Evolutionary conservation across 2,888 invertebrate species (phyloP).

Genomic region (Ophion ellenae): DNA sequence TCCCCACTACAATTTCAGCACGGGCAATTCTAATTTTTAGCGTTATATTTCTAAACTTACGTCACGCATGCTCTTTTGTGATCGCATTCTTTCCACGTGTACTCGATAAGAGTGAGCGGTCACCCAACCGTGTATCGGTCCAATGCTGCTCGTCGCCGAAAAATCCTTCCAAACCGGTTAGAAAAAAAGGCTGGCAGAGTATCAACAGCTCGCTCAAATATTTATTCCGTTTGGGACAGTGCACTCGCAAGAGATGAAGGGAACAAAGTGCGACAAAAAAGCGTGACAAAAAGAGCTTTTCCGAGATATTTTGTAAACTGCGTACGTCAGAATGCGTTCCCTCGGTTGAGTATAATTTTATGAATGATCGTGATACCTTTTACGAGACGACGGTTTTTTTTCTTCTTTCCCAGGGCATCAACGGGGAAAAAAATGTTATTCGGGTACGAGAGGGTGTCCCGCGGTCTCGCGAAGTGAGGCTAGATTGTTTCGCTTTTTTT

Average conservation of each 20-base stretch:
- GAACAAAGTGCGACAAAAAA: neutral
- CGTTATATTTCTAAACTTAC: neutral
- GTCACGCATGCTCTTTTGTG: neutral
- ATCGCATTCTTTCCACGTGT: neutral
- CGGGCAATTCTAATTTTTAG: no score
- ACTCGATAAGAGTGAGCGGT: neutral
- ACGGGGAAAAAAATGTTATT: neutral
- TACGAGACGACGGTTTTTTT: neutral
- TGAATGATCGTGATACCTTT: constrained; percentile 9
- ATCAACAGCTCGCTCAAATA: neutral
- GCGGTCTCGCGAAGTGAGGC: constrained; percentile 13
- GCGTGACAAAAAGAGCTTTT: neutral
- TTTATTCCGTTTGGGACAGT: neutral
- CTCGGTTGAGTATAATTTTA: neutral
- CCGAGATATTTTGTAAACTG: neutral
- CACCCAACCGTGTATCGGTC: neutral
- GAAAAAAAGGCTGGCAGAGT: neutral
- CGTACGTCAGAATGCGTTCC: neutral
- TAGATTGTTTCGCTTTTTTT: neutral
- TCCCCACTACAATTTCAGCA: no score
- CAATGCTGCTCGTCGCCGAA: neutral
- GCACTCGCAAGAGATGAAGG: neutral
- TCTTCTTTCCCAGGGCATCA: neutral
- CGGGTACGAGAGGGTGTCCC: neutral
- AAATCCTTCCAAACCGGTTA: neutral